Evolutionary conservation across 2,888 invertebrate genomes (phyloP), one percentile per base, ranked within the genome.

Genomic region (Calameuta idolon): DNA sequence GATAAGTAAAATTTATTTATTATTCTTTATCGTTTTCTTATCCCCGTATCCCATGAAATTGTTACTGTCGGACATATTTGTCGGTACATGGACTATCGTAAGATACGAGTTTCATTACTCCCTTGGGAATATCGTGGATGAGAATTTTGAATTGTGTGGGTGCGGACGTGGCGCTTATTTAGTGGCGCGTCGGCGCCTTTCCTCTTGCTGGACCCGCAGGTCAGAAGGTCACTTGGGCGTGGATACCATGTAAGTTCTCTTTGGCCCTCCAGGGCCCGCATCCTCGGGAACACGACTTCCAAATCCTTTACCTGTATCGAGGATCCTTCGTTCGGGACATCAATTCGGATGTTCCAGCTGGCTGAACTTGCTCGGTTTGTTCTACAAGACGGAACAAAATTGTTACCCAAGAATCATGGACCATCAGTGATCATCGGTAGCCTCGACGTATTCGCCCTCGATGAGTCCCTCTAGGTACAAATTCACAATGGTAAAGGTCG

Each of bases 131-230:
- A 74, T 23, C 74, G 74, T 12, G 37, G 34, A 55, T 55, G 55
- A 55, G 55, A 55, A 55, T 55, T 55, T 55, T 55, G 55, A 69
- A 77, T 79, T 76, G 78, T 73, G 40, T 74, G 77, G 12, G 34
- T 37, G 73, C 71, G 71, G 74, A 55, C n/a, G 31, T 77, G 83
- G 81, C 82, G 83, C 84, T 87, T 85, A 85, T 88, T 88, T 87
- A 86, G 84, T 85, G 84, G 81, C 82, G 80, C 82, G 87, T 86
- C 87, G 87, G 87, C 83, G 83, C 83, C 85, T 86, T 86, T 86
- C 83, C 83, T 83, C 78, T 80, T 73, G 76, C 80, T 80, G 81
- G 74, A 74, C 76, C 35, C 71, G 76, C 23, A 80, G 86, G 85
- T 86, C 84, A 84, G 34, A 76, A 80, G 88, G 85, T 87, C 87